A percentile compares a stretch with the other conserved stretches of the same genome.
phyloP scores from a whole-genome alignment of 2,113 vertebrate genomes.

The Petromus typicus region DNA sequence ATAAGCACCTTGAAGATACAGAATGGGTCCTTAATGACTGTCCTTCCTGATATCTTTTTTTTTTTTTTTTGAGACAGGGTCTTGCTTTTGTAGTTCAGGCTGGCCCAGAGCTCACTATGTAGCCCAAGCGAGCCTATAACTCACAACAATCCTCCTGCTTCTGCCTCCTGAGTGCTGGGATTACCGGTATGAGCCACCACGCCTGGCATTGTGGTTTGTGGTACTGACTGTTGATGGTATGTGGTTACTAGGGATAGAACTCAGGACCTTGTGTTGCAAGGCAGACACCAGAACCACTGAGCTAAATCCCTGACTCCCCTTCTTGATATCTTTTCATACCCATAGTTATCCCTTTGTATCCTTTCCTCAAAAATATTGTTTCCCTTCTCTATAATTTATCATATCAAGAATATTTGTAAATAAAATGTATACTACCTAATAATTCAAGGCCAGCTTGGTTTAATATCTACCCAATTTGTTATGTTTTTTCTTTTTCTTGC shows the following conservation, averaged over 20 bases:
- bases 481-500: not conserved
- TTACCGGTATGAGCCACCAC: no score
- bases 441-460: not conserved
- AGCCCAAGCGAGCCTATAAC: no score
- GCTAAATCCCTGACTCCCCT: not conserved
- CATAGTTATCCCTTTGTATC: not conserved
- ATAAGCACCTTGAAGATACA: not conserved
- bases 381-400: not conserved
- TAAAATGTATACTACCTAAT: not conserved
- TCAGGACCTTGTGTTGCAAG: no score
- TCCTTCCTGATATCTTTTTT: not conserved
- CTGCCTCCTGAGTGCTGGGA: no score
- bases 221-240: no score
- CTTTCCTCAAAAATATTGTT: not conserved
- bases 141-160: no score
- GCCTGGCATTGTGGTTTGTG: no score
- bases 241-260: no score
- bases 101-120: no score
- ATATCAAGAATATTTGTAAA: not conserved
- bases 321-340: not conserved
- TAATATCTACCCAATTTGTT: not conserved
- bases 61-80: no score
- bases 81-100: no score
- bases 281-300: no score
- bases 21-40: not conserved